Base-by-base conservation (phyloP, 2,888 invertebrate genomes). In the Ormyrus rosae region DNA sequence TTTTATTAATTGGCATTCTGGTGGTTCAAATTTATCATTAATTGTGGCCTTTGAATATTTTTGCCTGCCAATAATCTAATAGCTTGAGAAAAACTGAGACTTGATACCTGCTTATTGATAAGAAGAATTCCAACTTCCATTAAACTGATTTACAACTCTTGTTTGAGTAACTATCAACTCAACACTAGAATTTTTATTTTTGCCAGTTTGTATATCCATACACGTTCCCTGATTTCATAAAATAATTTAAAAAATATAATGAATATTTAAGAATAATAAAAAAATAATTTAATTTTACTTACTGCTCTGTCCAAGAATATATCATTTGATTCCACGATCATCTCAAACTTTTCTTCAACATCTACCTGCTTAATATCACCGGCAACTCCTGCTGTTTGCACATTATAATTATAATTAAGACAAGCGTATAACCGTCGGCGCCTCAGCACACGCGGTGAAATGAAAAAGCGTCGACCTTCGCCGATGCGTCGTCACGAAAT, bases 241-340 rank as follows among this genome's bases (percentile, higher is more conserved):
- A 69, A 68, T 64, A 70, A 46, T 48, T 6, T 48, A 50, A 51
- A 11, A 60, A 46, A 63, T 13, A 50, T 63, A 63, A 71, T 53
- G 64, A 55, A 5, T 19, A 11, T 67, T 53, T 11, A 11, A 45
- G 2, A 60, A 46, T 8, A 65, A 67, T 13, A 51, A 53, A 19
- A 13, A 60, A 64, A n/a, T 60, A 51, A 55, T 70, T 75, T 69
- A 34, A 60, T 3, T 51, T n/a, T 46, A 84, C 94, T 94, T 87
- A 96, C 95, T 70, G 96, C 94, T 87, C 95, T 93, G 88, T 98
- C 98, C 69, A 98, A 91, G 81, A 97, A 93, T 67, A 93, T 92
- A 91, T 98, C 98, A 91, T 97, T 98, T 11, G 94, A 94, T 86
- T 97, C 97, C 48, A 95, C 92, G 10, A 98, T 88, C 85, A 96